Conservation (phyloP, 2,113 vertebrate genomes). For the Pipa parva region DNA sequence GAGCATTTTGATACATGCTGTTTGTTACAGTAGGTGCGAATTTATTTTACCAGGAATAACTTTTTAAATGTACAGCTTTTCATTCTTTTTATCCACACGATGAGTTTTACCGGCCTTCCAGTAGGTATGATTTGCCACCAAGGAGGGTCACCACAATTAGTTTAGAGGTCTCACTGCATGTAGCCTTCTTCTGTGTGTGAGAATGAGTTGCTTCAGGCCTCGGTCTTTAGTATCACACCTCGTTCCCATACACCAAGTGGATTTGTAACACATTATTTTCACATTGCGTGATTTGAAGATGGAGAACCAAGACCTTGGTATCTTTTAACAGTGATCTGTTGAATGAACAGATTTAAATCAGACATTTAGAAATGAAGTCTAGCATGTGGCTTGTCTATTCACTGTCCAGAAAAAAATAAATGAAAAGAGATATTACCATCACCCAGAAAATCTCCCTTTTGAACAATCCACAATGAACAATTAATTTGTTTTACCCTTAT, state of each 20-base stretch:
- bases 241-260: conserved; percentile 3
- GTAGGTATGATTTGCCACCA: conserved; percentile 23
- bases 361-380: conserved; percentile 29
- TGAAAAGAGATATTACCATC: no score
- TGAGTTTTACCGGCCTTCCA: conserved; percentile 14
- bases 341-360: conserved; percentile 4
- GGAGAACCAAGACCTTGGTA: conserved; percentile 23
- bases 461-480: no score
- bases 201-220: conserved; percentile 18
- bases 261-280: conserved; percentile 40
- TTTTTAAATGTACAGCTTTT: conserved; percentile 14
- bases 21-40: not conserved
- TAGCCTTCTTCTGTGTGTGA: conserved; percentile 12
- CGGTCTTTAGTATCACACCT: conserved; percentile 13
- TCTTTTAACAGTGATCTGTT: conserved; percentile 18
- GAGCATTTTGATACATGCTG: no score
- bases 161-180: conserved; percentile 20
- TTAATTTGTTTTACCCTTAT: no score
- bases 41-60: conserved; percentile 17
- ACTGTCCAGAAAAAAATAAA: no score
- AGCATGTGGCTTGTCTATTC: no score
- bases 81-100: conserved; percentile 17
- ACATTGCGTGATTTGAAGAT: conserved; percentile 26
- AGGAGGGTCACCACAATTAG: conserved; percentile 13
- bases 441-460: no score